Base-by-base conservation (phyloP, 2,888 invertebrate species). In the Biston betularia region DNA sequence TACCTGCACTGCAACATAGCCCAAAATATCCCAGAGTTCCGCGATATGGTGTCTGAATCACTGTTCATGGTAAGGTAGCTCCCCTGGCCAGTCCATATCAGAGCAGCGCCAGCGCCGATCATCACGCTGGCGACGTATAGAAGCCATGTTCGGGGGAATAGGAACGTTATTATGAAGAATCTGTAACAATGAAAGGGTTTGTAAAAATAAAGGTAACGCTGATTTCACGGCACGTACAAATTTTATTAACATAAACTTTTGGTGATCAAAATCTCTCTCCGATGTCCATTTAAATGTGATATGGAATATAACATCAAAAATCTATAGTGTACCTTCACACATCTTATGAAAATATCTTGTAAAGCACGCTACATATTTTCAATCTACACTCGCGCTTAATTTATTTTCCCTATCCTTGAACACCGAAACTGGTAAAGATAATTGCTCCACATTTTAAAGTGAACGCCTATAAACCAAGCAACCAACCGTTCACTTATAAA, bases 11-110 rank as follows among this genome's bases (percentile, higher is more conserved):
- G 99, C 72, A 99, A 94, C 92, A 99, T 95, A 0, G 99, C 99
- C 99, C 99, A 99, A 89, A 99, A 99, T 55, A 99, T 95, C 11
- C 99, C 99, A 11, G 98, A 98, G 90, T 99, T 99, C 75, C 99
- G 95, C 9, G 98, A 97, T 84, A 99, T 98, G 0, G 98, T 99
- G 0, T 96, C 95, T 0, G 95, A 92, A 74, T 97, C 96, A 74
- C 99, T 99, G 94, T 99, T 99, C 64, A 98, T 94, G 0, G 99
- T 98, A 61, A 99, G 85, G 71, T 92, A 93, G 83, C 91, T 93
- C 42, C 99, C 99, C 92, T 99, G 99, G 0, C 98, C 97, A 53
- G 99, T 99, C 99, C 99, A 99, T 71, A 99, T 97, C 53, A 98
- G 94, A 2, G 99, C 98, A 0, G 99, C 99, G 54, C 98, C 99